A percentile compares a stretch with the other conserved stretches of the same genome.
Conservation (phyloP, 2,113 vertebrate species). For the Microcebus jonahi region DNA sequence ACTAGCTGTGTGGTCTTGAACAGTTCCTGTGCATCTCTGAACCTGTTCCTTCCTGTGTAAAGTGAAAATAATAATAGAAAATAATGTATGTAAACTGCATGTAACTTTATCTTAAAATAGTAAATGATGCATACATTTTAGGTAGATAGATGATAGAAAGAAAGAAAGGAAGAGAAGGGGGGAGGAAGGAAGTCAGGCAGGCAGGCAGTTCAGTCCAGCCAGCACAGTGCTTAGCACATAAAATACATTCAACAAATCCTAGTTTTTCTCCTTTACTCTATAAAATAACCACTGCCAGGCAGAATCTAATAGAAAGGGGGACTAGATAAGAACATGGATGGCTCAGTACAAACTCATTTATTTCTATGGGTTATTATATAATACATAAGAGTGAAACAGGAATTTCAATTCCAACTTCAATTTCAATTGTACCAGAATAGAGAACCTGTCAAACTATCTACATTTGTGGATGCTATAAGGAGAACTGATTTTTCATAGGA, state of each 20-base stretch:
- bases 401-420: neutral
- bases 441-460: slow-evolving; percentile 18
- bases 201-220: too few species aligned
- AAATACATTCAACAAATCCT: neutral
- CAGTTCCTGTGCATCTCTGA: neutral
- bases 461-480: neutral
- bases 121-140: neutral
- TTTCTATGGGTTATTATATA: neutral
- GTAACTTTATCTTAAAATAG: neutral
- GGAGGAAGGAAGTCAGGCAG: neutral
- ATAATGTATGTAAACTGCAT: neutral
- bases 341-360: neutral
- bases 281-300: neutral
- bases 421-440: neutral
- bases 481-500: neutral
- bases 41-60: neutral
- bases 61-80: neutral
- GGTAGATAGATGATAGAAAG: neutral
- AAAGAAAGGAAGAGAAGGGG: too few species aligned
- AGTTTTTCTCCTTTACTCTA: neutral
- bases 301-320: neutral
- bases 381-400: neutral
- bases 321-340: neutral
- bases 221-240: neutral
- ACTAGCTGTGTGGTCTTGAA: neutral